These are phyloP conservation scores for Albula glossodonta DNA, from an alignment of 2,113 vertebrate genomes.

Conservation along the genomic window DNA sequence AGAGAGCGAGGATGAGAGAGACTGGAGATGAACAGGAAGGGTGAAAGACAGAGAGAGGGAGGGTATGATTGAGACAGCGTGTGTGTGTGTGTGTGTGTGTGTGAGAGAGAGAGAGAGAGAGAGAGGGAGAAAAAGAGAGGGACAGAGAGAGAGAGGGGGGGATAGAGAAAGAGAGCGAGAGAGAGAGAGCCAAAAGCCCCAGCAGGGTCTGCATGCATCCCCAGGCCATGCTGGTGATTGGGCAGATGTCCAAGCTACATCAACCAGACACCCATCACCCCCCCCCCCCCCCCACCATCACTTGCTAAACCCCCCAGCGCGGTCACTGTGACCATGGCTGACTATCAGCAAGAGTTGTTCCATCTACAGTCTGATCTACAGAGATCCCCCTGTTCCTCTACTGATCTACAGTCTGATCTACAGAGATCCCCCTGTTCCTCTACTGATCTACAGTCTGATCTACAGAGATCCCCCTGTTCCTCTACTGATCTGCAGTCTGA, in stretches of 20 bases:
- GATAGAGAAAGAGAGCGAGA: not conserved
- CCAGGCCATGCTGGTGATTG: constrained; percentile 9
- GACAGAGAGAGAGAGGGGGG: not conserved
- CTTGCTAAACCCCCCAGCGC: too few species aligned
- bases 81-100: too few species aligned
- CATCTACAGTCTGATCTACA: too few species aligned
- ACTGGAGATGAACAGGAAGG: not conserved
- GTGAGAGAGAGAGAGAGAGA: not conserved
- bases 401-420: too few species aligned
- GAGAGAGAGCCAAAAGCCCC: not conserved
- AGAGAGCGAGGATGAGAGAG: not conserved
- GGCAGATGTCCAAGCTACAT: constrained; percentile 6
- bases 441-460: too few species aligned
- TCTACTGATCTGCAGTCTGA: too few species aligned
- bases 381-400: too few species aligned
- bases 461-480: too few species aligned
- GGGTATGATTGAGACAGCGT: not conserved
- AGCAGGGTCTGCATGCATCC: not conserved
- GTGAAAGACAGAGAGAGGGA: not conserved
- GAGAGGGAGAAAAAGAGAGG: not conserved
- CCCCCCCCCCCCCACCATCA: too few species aligned
- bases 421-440: too few species aligned
- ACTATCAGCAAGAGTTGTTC: not conserved
- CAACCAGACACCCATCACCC: not conserved
- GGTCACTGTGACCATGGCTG: not conserved